Percentiles rank a stretch among this genome's conserved stretches.
Conservation (phyloP, 2,888 invertebrate species). For the Drosophila pseudotakahashii region DNA sequence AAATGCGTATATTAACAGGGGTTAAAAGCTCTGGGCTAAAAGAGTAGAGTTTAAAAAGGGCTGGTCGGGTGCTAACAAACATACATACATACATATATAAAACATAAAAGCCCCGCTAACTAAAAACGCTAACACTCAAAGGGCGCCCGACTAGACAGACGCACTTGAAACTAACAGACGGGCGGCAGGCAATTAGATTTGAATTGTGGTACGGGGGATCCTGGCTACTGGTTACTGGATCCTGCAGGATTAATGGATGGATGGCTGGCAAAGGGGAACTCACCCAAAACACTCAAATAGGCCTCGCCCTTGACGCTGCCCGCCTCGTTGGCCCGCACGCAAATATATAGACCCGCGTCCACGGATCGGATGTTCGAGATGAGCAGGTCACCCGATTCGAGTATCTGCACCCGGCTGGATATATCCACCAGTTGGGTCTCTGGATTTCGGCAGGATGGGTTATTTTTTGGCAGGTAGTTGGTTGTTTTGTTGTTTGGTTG, state of each 20-base stretch:
- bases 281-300: constrained; percentile 92
- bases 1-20: constrained; percentile 2
- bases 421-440: constrained; percentile 87
- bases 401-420: constrained; percentile 92
- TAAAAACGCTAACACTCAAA: constrained; percentile 35
- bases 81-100: not conserved
- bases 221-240: no score
- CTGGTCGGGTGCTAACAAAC: constrained; percentile 1
- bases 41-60: constrained; percentile 3
- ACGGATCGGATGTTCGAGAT: constrained; percentile 92
- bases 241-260: no score
- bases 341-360: constrained; percentile 96
- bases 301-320: constrained; percentile 94
- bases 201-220: not conserved
- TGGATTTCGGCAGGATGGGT: constrained; percentile 63
- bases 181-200: constrained; percentile 22
- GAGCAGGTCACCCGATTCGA: constrained; percentile 94
- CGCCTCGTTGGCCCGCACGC: constrained; percentile 94
- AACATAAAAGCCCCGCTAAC: constrained; percentile 14
- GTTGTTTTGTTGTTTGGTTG: no score
- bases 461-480: not conserved
- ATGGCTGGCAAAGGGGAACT: constrained; percentile 67
- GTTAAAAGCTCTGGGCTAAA: constrained; percentile 10
- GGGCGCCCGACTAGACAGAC: constrained; percentile 26
- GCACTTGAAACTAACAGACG: constrained; percentile 34